Base-by-base conservation (phyloP, 2,113 vertebrate species). In the Tringa solitaria region DNA sequence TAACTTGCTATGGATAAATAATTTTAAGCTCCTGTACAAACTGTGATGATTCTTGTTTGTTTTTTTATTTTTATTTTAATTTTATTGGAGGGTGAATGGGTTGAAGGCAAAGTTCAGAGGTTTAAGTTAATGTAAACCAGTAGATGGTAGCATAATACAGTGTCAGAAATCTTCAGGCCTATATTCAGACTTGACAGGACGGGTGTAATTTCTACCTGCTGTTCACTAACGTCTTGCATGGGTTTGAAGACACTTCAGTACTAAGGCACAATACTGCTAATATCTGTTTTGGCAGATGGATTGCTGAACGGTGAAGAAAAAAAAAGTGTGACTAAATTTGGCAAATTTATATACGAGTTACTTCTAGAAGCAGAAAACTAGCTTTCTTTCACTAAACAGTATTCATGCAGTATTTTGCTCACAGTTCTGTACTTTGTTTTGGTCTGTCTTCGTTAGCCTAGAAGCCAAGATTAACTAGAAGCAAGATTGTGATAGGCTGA, bases 81-180 rank as follows among this genome's bases (percentile, higher is more conserved):
- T 69, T 67, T 61, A 32, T 64, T 35, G 1, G 41, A 32, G 24
- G 4, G 10, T 41, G n/a, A 51, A 24, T n/a, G 23, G 17, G 8
- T 78, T 94, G 43, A 67, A 89, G 20, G 50, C 26, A 39, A 64
- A 39, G 26, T 90, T 81, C 24, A 50, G 73, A 53, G 15, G 21
- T 84, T 93, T 89, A 39, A 48, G 39, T 82, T 87, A 73, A 48
- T 0, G 0, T 50, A 46, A 90, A 70, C 96, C 94, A 97, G 87
- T 84, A 96, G 94, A 94, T 95, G 95, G 88, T 96, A 96, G 89
- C 84, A 94, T 93, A 90, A 90, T 93, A 87, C 83, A 92, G 45
- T 51, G 54, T 79, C 65, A 89, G 70, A 93, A 92, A 90, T 87
- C 61, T 89, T 72, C 19, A 13, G 3, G 37, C 45, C 56, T 90